Evolutionary conservation across 2,888 invertebrate genomes (phyloP).

Genomic region (Drosophila merina): DNA sequence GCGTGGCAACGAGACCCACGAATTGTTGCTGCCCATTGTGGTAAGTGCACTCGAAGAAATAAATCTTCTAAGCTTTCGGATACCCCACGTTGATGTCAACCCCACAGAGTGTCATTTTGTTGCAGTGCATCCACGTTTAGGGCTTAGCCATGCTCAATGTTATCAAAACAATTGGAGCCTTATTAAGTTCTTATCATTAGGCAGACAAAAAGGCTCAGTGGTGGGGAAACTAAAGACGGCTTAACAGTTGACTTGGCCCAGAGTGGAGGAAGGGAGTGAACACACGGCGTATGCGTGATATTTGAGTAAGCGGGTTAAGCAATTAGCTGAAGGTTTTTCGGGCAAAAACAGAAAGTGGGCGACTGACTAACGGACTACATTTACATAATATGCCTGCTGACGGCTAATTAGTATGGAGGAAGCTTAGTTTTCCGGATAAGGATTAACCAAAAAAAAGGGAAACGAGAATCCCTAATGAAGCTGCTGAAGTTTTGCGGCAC

Average conservation of each 20-base stretch:
- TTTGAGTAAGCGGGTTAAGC: constrained; percentile 51
- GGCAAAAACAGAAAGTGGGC: constrained; percentile 4
- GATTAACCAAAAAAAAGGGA: constrained; percentile 22
- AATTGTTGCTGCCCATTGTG: constrained; percentile 87
- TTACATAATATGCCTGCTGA: constrained; percentile 52
- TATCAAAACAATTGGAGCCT: constrained; percentile 63
- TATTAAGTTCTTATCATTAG: constrained; percentile 60
- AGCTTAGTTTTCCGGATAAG: constrained; percentile 45
- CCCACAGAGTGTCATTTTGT: neutral
- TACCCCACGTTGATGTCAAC: neutral
- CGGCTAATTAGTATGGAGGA: constrained; percentile 51
- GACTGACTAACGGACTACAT: constrained; percentile 42
- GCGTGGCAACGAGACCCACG: constrained; percentile 90
- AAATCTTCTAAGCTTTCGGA: neutral
- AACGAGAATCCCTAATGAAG: constrained; percentile 39
- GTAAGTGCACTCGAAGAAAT: constrained; percentile 84
- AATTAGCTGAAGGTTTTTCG: constrained; percentile 44
- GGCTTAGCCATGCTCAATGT: constrained; percentile 40
- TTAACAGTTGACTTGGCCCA: constrained; percentile 17
- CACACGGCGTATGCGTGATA: constrained; percentile 44
- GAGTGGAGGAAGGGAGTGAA: constrained; percentile 6
- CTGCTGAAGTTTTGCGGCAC: constrained; percentile 21
- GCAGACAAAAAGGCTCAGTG: constrained; percentile 32
- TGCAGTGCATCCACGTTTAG: constrained; percentile 17
- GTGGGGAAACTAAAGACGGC: constrained; percentile 16